These are phyloP conservation scores for Phaethornis superciliosus DNA, from an alignment of 2,113 vertebrate genomes.

Conservation along the genomic window DNA sequence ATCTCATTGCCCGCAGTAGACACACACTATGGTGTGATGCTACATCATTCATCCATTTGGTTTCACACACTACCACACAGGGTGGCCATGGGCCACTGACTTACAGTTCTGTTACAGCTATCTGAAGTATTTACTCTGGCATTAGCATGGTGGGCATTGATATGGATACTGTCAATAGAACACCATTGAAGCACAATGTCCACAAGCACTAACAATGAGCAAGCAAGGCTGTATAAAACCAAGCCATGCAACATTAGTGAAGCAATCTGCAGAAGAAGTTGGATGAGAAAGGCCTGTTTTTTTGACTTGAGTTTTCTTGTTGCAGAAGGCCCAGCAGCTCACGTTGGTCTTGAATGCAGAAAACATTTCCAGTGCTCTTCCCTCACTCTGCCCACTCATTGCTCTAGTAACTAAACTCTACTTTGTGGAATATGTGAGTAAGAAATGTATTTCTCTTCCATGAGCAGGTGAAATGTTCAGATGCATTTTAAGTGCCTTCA, in stretches of 20 bases:
- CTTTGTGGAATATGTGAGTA: not conserved
- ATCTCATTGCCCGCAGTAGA: not conserved
- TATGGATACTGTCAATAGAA: accelerated
- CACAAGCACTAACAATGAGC: not conserved
- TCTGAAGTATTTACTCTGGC: not conserved
- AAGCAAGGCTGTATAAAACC: not conserved
- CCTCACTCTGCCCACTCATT: not conserved
- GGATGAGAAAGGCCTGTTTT: not conserved
- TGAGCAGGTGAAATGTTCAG: not conserved
- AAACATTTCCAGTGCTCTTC: not conserved
- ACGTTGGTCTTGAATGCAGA: not conserved
- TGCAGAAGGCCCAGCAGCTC: not conserved
- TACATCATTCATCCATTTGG: not conserved
- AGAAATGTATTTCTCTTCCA: not conserved
- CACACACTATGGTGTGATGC: accelerated
- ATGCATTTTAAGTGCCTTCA: not conserved
- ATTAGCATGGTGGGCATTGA: not conserved
- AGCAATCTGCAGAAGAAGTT: not conserved
- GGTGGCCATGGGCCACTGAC: not conserved
- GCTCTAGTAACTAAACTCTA: not conserved
- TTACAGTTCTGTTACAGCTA: not conserved
- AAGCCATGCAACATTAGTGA: not conserved
- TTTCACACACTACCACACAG: not conserved
- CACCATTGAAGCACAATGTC: not conserved
- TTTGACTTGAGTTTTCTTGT: not conserved